These are phyloP conservation scores for Anastrepha ludens DNA, from an alignment of 1,140 invertebrate species.

Conservation along the genomic window DNA sequence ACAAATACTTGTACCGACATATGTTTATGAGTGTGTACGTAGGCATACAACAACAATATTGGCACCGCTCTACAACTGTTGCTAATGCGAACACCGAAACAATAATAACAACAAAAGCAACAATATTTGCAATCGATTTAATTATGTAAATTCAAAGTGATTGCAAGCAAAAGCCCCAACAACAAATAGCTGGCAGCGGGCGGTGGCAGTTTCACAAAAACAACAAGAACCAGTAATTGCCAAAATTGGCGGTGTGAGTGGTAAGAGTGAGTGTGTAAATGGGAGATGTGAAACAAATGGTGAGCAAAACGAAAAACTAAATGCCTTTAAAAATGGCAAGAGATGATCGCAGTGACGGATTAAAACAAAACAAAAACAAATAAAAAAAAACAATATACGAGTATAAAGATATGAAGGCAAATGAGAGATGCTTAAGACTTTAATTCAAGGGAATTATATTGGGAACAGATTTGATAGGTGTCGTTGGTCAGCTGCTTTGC, in stretches of 20 bases:
- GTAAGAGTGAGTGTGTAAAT: background rate
- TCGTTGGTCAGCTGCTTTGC: too few relatives aligned
- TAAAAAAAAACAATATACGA: too few relatives aligned
- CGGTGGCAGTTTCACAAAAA: background rate
- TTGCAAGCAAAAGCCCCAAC: constrained; percentile 1
- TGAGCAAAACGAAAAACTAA: background rate
- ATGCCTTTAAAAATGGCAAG: background rate
- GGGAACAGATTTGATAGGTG: too few relatives aligned
- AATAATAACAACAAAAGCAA: constrained; percentile 2
- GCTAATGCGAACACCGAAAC: constrained; percentile 20
- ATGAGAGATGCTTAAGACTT: too few relatives aligned
- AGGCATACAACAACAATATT: constrained; percentile 37
- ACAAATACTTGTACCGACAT: background rate
- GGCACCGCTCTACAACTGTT: constrained; percentile 8
- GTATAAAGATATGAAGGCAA: too few relatives aligned
- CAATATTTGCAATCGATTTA: constrained; percentile 27
- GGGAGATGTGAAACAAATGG: background rate
- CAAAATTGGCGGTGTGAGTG: background rate
- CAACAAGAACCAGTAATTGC: background rate
- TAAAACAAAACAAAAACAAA: too few relatives aligned
- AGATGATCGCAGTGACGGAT: too few relatives aligned
- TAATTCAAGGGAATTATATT: too few relatives aligned
- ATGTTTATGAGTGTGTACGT: background rate
- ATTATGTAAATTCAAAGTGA: constrained; percentile 31
- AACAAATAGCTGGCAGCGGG: constrained; percentile 25